phyloP scores from a whole-genome alignment of 2,113 vertebrate species.

The Butorides virescens region DNA sequence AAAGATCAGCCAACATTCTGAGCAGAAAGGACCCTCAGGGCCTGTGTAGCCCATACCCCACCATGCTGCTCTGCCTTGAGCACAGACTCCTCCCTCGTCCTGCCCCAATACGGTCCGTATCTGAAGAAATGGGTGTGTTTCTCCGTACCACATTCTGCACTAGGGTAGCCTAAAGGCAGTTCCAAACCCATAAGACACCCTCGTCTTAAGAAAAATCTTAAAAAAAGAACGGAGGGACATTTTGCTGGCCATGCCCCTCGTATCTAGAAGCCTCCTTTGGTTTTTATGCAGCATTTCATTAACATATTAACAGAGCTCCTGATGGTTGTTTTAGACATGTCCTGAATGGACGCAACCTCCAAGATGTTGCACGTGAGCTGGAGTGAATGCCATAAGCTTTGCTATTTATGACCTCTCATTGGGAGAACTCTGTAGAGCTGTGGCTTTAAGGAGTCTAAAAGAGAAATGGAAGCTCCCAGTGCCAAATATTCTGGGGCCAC shows the following conservation, averaged over 20 bases:
- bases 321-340: background rate
- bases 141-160: background rate
- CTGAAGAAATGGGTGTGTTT: background rate
- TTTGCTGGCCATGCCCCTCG: background rate
- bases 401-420: background rate
- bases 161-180: background rate
- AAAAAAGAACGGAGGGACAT: background rate
- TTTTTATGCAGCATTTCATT: background rate
- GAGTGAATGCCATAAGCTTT: background rate
- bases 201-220: background rate
- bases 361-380: background rate
- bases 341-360: background rate
- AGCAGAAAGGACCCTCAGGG: background rate
- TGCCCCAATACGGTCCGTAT: rapidly evolving
- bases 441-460: background rate
- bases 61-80: background rate
- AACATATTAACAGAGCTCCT: background rate
- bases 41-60: rapidly evolving
- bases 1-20: background rate
- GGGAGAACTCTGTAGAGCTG: background rate
- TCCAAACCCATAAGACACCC: background rate
- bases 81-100: background rate
- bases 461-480: background rate
- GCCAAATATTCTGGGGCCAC: background rate
- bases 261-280: background rate